phyloP scores from a whole-genome alignment of 2,797 vertebrate species.

The Parambassis ranga region DNA sequence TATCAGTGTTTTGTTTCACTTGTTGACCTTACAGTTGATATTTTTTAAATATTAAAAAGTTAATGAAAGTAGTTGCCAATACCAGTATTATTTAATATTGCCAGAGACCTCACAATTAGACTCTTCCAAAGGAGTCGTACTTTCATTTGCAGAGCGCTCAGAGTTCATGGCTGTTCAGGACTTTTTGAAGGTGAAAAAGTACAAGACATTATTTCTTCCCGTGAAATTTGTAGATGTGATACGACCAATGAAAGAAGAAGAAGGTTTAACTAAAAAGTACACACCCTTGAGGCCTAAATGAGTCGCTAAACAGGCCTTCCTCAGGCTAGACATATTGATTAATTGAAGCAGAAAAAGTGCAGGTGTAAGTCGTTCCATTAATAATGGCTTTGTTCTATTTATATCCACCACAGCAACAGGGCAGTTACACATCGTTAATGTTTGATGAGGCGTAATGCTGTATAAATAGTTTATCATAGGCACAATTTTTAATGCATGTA shows the following conservation, averaged over 20 bases:
- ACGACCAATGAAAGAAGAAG: no score
- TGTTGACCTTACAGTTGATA: neutral
- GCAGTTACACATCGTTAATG: neutral
- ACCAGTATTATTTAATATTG: slow-evolving; percentile 21
- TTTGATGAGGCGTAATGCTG: neutral
- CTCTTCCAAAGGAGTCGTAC: slow-evolving; percentile 38
- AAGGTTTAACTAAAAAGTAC: no score
- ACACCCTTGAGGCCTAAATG: neutral
- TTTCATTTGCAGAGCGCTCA: slow-evolving; percentile 30
- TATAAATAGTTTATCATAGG: neutral
- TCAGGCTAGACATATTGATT: neutral
- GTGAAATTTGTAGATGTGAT: neutral
- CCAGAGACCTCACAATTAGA: slow-evolving; percentile 45
- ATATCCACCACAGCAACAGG: neutral
- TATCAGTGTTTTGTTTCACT: neutral
- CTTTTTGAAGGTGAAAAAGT: slow-evolving; percentile 8
- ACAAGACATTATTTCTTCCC: neutral
- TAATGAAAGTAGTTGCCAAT: neutral
- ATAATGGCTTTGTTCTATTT: neutral
- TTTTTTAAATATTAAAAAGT: neutral
- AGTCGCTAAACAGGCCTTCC: no score
- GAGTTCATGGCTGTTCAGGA: slow-evolving; percentile 18
- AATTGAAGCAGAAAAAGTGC: neutral
- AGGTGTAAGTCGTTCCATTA: neutral
- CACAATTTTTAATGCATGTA: neutral